Evolutionary conservation across 2,888 invertebrate species (phyloP).

Genomic region (Drosophila falleni): DNA sequence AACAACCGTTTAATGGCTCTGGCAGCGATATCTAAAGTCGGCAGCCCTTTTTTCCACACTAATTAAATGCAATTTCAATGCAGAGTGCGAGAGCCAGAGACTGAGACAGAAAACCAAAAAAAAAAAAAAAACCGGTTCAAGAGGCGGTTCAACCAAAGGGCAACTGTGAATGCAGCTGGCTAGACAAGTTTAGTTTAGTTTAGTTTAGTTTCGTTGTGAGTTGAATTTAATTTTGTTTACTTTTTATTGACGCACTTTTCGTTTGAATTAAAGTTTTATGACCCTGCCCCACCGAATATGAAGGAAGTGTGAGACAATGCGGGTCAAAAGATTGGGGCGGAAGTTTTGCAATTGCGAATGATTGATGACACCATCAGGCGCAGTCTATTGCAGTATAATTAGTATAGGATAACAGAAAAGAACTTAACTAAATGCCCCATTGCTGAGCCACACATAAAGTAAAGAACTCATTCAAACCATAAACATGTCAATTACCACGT

Average conservation of each 20-base stretch:
- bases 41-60: constrained; percentile 41
- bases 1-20: constrained; percentile 52
- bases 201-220: background rate
- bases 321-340: constrained; percentile 53
- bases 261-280: constrained; percentile 65
- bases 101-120: constrained; percentile 28
- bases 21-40: constrained; percentile 49
- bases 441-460: constrained; percentile 29
- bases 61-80: constrained; percentile 73
- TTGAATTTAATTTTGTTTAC: constrained; percentile 46
- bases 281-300: background rate
- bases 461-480: constrained; percentile 58
- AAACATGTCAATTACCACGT: constrained; percentile 78
- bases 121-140: constrained; percentile 69
- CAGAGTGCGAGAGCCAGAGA: constrained; percentile 1
- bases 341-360: constrained; percentile 72
- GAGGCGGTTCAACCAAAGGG: constrained; percentile 52
- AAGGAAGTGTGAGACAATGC: constrained; percentile 49
- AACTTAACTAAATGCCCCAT: constrained; percentile 10
- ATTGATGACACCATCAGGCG: constrained; percentile 61
- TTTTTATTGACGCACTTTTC: constrained; percentile 64
- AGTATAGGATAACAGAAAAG: constrained; percentile 42
- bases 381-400: constrained; percentile 50
- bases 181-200: constrained; percentile 45
- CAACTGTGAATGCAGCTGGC: constrained; percentile 44